Evolutionary conservation across 2,888 invertebrate species (phyloP), one percentile per base, ranked within the genome.

Genomic region (Hyposoter didymator): DNA sequence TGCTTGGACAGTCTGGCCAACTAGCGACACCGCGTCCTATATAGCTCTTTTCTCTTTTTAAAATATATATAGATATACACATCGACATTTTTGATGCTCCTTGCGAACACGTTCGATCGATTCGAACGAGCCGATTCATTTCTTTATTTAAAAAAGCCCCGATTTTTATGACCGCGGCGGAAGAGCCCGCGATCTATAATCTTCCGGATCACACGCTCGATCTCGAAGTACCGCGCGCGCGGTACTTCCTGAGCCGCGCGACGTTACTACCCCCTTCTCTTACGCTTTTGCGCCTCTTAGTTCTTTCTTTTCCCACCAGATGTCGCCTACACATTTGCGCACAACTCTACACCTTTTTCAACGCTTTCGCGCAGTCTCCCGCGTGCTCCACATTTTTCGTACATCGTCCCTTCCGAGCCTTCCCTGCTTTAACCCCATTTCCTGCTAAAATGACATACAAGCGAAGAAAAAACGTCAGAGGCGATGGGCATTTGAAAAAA

Each of bases 401-500:
- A 47, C 32, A 45, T 43, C 39, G 28, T 28, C 28, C 59, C 12
- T 28, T n/a, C n/a, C n/a, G 12, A 59, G 14, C 14, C 7, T 39
- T 59, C 14, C 28, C 14, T 28, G 14, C 28, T 59, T 59, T 59
- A 59, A 59, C 59, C 59, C 59, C 4, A 22, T 12, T 74, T 35
- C 2, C 19, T 72, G 39, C 35, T 22, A 82, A 80, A 81, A 97
- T 97, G 97, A 95, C 96, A 91, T 96, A 97, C 90, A 97, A 96
- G 93, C 96, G 97, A 79, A 97, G 96, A 93, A 97, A 97, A 93
- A 96, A 97, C 93, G 97, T 97, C 91, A 95, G 95, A 86, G 97
- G 97, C 84, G 97, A 97, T 94, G 97, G 97, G 84, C 97, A 97
- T 94, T 94, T 97, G 88, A 96, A 96, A 93, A 96, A 96, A 90